Base-by-base conservation (phyloP, 2,888 invertebrate genomes). In the Drosophila subsilvestris region DNA sequence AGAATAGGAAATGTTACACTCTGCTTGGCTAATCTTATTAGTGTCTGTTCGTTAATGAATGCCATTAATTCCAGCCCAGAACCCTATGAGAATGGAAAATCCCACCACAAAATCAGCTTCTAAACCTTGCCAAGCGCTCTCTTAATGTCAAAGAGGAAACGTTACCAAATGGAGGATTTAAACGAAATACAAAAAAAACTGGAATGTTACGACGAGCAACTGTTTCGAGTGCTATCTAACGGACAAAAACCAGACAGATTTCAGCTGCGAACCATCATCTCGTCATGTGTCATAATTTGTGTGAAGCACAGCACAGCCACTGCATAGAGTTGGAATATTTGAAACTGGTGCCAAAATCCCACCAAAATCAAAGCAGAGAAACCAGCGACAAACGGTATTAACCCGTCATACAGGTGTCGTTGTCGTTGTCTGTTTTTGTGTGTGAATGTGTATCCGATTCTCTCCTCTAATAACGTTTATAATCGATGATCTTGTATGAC, bases 401-500 rank as follows among this genome's bases (percentile, higher is more conserved):
- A 74, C 71, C 50, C 65, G 70, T 71, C 70, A 43, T 60, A 56
- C 66, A 66, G 66, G 66, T 66, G 66, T 65, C 43, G 48, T 42
- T 51, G 14, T 60, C 48, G 42, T 12, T 29, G 29, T 17, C 18
- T 43, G 58, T 54, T 14, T 56, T 44, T 14, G 74, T 72, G 72
- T 55, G 61, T 50, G n/a, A 18, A 44, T 69, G 50, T 47, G 58
- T 48, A 29, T 27, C 56, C 53, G 49, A 69, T 63, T 49, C 53
- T 66, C 37, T 76, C 56, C 80, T 63, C 78, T 48, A 74, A 86
- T 80, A 83, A 83, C 75, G 66, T 66, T 72, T 76, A 83, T 83
- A 83, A 86, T 80, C 83, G 81, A 82, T 78, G 80, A 86, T 80
- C 83, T 69, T 69, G 86, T 58, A 68, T 67, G 86, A 82, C 86